Evolutionary conservation across 2,113 vertebrate genomes (phyloP).

Genomic region (Actenoides hombroni): DNA sequence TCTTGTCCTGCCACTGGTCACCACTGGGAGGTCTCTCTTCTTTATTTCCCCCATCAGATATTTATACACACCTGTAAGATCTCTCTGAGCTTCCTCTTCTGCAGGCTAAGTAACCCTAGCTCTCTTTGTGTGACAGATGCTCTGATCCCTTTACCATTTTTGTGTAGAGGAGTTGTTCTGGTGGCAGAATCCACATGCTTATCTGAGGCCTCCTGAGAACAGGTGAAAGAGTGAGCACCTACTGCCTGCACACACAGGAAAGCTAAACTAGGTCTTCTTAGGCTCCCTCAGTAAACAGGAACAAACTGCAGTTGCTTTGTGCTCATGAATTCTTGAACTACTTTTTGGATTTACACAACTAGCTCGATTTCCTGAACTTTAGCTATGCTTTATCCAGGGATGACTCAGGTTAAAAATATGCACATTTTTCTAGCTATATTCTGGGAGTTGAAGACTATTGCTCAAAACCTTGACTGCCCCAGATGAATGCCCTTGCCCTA

Average conservation of each 20-base stretch:
- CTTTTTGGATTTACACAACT: not conserved
- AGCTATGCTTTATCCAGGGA: not conserved
- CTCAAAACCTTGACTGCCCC: not conserved
- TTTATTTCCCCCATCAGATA: not conserved
- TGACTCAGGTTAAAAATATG: not conserved
- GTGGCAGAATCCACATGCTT: not conserved
- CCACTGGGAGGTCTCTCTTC: not conserved
- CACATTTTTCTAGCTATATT: not conserved
- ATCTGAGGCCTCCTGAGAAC: not conserved
- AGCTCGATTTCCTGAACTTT: not conserved
- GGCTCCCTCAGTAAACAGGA: not conserved
- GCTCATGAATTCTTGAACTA: not conserved
- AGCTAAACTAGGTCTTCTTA: not conserved
- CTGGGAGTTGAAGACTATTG: not conserved
- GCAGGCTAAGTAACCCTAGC: not conserved
- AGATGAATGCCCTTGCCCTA: not conserved
- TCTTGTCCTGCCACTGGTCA: not conserved
- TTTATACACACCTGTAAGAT: not conserved
- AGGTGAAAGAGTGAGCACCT: not conserved
- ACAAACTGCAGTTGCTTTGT: not conserved
- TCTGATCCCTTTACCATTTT: not conserved
- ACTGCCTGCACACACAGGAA: not conserved
- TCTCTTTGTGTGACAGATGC: not conserved
- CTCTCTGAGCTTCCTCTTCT: not conserved
- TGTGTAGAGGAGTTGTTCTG: not conserved